Evolutionary conservation across 2,888 invertebrate species (phyloP).

Genomic region (Odontothrips loti): DNA sequence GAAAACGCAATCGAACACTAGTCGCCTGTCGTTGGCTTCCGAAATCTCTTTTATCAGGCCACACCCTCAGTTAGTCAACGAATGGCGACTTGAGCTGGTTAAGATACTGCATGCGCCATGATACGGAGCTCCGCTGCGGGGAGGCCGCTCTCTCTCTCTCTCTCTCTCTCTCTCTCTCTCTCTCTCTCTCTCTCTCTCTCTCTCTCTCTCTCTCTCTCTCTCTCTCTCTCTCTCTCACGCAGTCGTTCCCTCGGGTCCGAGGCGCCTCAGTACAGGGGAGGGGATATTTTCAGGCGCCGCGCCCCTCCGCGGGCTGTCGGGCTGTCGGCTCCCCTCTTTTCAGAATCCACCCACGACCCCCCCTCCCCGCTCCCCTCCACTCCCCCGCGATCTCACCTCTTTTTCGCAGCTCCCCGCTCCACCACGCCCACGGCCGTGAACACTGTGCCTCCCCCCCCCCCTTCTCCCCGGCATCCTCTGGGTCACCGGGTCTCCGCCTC

Average conservation of each 20-base stretch:
- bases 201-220: too few species aligned
- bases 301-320: not conserved
- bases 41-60: too few species aligned
- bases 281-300: not conserved
- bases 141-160: too few species aligned
- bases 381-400: not conserved
- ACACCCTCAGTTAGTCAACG: too few species aligned
- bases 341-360: not conserved
- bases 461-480: not conserved
- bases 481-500: not conserved
- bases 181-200: not conserved
- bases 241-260: not conserved
- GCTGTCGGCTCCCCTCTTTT: not conserved
- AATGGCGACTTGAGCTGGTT: too few species aligned
- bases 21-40: too few species aligned
- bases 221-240: not conserved
- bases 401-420: slow-evolving; percentile 3
- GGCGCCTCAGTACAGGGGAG: not conserved
- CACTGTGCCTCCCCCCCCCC: not conserved
- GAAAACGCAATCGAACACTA: too few species aligned
- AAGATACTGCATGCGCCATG: too few species aligned
- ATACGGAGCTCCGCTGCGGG: too few species aligned
- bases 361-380: not conserved
- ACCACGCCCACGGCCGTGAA: not conserved
- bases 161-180: too few species aligned